These are phyloP conservation scores for Chaenogobius annularis DNA, from an alignment of 2,113 vertebrate genomes.

Conservation along the genomic window DNA sequence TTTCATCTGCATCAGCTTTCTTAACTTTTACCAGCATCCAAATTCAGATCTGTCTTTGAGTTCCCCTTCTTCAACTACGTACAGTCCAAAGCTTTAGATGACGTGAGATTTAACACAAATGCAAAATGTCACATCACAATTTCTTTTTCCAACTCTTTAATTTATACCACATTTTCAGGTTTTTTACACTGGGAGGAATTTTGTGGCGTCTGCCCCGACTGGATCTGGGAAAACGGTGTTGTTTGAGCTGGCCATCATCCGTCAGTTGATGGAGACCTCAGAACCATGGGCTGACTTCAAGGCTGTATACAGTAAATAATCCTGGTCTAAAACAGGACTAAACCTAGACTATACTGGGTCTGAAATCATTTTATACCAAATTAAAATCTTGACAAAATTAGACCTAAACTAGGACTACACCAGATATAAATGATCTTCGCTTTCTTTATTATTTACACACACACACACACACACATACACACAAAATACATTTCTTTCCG, in stretches of 20 bases:
- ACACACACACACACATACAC: no score
- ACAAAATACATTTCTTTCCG: no score
- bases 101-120: slow-evolving; percentile 82
- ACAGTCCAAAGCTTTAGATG: slow-evolving; percentile 94
- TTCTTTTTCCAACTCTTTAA: not conserved
- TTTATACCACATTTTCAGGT: slow-evolving; percentile 77
- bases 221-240: slow-evolving; percentile 97
- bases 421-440: not conserved
- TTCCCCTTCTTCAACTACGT: slow-evolving; percentile 98
- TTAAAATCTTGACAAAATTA: not conserved
- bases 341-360: not conserved
- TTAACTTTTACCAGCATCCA: slow-evolving; percentile 81
- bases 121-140: not conserved
- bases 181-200: slow-evolving; percentile 91
- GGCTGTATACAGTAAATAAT: slow-evolving; percentile 84
- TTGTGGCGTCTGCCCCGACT: slow-evolving; percentile 94
- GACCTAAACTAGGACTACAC: not conserved
- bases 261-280: slow-evolving; percentile 88
- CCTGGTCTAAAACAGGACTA: not conserved
- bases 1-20: slow-evolving; percentile 52
- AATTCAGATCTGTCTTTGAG: slow-evolving; percentile 92
- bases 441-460: no score
- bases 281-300: slow-evolving; percentile 92
- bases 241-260: slow-evolving; percentile 93
- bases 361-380: not conserved